phyloP scores from a whole-genome alignment of 2,113 vertebrate genomes.

The Proterorhinus semilunaris region DNA sequence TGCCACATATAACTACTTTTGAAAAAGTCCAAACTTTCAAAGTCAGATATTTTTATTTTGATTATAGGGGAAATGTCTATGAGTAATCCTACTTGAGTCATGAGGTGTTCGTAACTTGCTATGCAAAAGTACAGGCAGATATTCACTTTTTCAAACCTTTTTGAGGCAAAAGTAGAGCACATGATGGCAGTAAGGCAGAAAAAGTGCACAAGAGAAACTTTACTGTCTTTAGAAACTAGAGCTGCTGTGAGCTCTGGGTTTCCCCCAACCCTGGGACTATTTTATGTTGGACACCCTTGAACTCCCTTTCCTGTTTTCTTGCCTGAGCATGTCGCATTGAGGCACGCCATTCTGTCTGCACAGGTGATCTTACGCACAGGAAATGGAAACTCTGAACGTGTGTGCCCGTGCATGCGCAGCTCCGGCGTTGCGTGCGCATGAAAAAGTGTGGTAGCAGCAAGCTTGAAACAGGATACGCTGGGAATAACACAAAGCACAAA shows the following conservation, averaged over 20 bases:
- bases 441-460: constrained; percentile 13
- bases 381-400: constrained; percentile 74
- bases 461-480: constrained; percentile 69
- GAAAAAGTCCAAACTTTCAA: constrained; percentile 39
- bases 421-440: constrained; percentile 12
- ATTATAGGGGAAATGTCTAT: not conserved
- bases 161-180: constrained; percentile 58
- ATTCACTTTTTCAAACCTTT: constrained; percentile 11
- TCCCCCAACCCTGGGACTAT: constrained; percentile 63
- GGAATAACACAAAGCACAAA: constrained; percentile 74
- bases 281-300: constrained; percentile 72
- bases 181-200: constrained; percentile 55
- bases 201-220: constrained; percentile 49
- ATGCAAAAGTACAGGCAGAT: constrained; percentile 14
- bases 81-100: not conserved
- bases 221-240: constrained; percentile 51
- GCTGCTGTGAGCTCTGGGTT: constrained; percentile 62
- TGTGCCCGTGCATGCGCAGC: constrained; percentile 19
- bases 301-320: constrained; percentile 76
- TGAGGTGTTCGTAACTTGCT: not conserved
- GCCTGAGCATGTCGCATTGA: constrained; percentile 66
- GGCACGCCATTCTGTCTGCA: constrained; percentile 67
- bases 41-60: constrained; percentile 19
- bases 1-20: constrained; percentile 44
- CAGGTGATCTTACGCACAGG: constrained; percentile 75